Base-by-base conservation (phyloP, 2,888 invertebrate species). In the Syrphus vitripennis region DNA sequence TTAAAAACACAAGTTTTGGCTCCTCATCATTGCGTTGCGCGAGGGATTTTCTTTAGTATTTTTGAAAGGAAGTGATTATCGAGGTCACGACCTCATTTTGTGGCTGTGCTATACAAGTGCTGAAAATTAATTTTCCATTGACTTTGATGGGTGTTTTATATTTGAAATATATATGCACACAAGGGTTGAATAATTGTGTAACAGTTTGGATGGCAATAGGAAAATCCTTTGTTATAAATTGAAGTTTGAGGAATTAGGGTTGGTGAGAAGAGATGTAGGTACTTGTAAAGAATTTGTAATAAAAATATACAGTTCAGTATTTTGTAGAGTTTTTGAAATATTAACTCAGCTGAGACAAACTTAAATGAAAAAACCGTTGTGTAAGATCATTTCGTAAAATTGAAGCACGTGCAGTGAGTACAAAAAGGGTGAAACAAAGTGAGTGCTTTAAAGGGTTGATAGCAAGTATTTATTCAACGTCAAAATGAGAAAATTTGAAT, bases 51-150 rank as follows among this genome's bases (percentile, higher is more conserved):
- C 50, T 50, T 50, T 67, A 67, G 34, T 50, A 70, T 70, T 65
- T 79, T 75, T 72, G 72, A 75, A 70, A 72, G 67, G 72, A 81
- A 86, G 84, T 77, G 84, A 86, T 86, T 86, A 82, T 77, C 72
- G 77, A 82, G 76, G 82, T 86, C 84, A 86, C 69, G 84, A 81
- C 82, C 84, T 82, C 82, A 57, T 82, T 86, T 82, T 72, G 61
- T 67, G 81, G 67, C 71, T 34, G 6, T 57, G 67, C 65, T 45
- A 55, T 67, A 76, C 61, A 84, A 81, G 84, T 81, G 81, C 63
- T 77, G 71, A 45, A 81, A 86, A 86, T 86, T 86, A 86, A 86
- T 86, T 86, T 82, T 69, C 84, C 77, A 86, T 77, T 69, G 72
- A 82, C 61, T 74, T 86, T 86, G 63, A 77, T 82, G 84, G 77